A percentile compares a stretch with the other conserved stretches of the same genome.
phyloP scores from a whole-genome alignment of 1,140 invertebrate genomes.

The Aplysia californica region DNA sequence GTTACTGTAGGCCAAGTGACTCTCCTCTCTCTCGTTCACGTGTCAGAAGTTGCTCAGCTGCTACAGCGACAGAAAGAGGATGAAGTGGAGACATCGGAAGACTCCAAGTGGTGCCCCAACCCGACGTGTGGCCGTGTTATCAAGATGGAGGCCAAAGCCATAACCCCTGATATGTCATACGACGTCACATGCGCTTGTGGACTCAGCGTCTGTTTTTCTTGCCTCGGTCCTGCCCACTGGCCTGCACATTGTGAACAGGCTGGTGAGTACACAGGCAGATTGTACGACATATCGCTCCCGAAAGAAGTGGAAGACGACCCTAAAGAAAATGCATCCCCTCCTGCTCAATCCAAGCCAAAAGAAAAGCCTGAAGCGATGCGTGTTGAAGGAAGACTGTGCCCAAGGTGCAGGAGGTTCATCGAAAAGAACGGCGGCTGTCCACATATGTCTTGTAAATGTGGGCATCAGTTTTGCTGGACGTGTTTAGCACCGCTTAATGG shows the following conservation, averaged over 20 bases:
- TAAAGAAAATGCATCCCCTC: background rate
- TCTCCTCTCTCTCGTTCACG: conserved; percentile 40
- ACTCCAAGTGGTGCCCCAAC: conserved; percentile 50
- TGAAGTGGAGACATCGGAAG: conserved; percentile 17
- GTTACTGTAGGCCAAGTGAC: conserved; percentile 31
- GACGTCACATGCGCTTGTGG: conserved; percentile 44
- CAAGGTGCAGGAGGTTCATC: conserved; percentile 22
- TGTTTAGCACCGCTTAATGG: background rate
- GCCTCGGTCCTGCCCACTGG: conserved; percentile 44
- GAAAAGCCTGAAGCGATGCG: background rate
- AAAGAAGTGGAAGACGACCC: background rate
- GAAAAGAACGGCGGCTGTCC: conserved; percentile 31
- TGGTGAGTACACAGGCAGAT: conserved; percentile 25
- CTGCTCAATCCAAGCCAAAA: background rate
- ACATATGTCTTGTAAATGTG: conserved; percentile 28
- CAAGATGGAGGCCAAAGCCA: background rate
- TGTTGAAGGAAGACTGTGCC: conserved; percentile 25
- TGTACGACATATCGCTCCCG: too few relatives aligned
- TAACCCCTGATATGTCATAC: background rate
- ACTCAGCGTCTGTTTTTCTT: conserved; percentile 40
- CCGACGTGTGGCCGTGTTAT: conserved; percentile 42
- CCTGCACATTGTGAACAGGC: conserved; percentile 43
- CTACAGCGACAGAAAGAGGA: conserved; percentile 28
- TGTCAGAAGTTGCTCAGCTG: conserved; percentile 31
- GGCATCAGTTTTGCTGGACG: conserved; percentile 23